A percentile compares a stretch with the other conserved stretches of the same genome.
phyloP scores from a whole-genome alignment of 2,888 invertebrate species.

The Julus scandinavius region DNA sequence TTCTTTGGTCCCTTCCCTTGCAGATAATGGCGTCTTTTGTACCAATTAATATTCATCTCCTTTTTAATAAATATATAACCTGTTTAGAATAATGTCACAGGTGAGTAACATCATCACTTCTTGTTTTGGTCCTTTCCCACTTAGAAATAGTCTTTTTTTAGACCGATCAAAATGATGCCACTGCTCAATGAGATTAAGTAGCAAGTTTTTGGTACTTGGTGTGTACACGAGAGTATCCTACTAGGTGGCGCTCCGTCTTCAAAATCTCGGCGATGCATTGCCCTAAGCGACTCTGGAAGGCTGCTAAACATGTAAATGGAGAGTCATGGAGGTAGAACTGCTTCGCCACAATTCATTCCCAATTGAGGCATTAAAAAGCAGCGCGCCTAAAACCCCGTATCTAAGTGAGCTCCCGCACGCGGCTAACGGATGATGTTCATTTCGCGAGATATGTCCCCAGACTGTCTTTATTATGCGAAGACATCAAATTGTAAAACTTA shows the following conservation, averaged over 20 bases:
- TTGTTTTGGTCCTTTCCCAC: too few species aligned
- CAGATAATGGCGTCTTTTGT: too few species aligned
- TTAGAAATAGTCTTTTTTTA: too few species aligned
- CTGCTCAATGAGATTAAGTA: not conserved
- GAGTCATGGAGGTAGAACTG: constrained; percentile 15
- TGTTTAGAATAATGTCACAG: too few species aligned
- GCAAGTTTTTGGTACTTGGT: too few species aligned
- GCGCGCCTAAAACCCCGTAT: constrained; percentile 22
- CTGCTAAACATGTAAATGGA: constrained; percentile 49
- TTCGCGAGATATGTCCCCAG: constrained; percentile 53
- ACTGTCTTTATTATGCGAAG: constrained; percentile 54
- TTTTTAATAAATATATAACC: too few species aligned
- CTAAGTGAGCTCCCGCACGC: not conserved
- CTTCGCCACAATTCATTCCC: constrained; percentile 47
- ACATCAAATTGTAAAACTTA: constrained; percentile 56
- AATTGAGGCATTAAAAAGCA: constrained; percentile 53
- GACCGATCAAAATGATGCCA: too few species aligned
- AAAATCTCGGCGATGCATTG: not conserved
- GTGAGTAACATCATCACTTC: too few species aligned
- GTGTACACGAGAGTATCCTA: too few species aligned
- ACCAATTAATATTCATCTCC: too few species aligned
- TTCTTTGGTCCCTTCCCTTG: too few species aligned
- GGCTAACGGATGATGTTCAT: constrained; percentile 49
- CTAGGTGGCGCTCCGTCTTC: not conserved
- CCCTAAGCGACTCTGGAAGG: not conserved